phyloP scores from a whole-genome alignment of 2,113 vertebrate genomes.

The Carollia perspicillata region DNA sequence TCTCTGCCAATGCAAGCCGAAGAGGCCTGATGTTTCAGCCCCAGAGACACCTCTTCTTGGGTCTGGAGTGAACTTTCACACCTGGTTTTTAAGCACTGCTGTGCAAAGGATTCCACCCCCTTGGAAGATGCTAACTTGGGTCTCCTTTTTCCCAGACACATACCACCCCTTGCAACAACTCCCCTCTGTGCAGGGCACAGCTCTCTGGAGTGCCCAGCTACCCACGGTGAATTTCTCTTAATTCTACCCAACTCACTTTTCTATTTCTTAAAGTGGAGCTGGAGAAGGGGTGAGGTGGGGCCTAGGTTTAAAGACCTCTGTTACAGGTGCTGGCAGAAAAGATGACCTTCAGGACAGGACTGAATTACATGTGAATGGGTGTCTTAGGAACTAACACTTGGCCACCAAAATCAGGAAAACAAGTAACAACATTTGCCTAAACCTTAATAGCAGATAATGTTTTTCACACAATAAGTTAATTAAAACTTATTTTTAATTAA shows the following conservation, averaged over 20 bases:
- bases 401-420: background rate
- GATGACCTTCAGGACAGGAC: background rate
- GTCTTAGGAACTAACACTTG: background rate
- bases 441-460: background rate
- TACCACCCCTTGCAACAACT: accelerated
- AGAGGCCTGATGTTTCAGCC: background rate
- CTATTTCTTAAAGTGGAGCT: no score
- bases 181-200: background rate
- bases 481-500: no score
- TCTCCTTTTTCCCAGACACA: background rate
- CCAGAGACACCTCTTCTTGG: background rate
- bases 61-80: background rate
- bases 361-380: background rate
- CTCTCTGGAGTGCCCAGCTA: background rate
- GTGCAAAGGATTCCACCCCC: background rate
- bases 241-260: background rate
- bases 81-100: accelerated
- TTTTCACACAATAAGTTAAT: no score
- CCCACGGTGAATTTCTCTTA: background rate
- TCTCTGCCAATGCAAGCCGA: accelerated
- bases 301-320: background rate
- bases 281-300: accelerated
- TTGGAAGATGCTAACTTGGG: accelerated
- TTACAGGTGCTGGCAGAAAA: background rate
- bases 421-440: background rate